These are phyloP conservation scores for Aulostomus chinensis DNA, from an alignment of 2,797 vertebrate genomes.

Conservation along the genomic window DNA sequence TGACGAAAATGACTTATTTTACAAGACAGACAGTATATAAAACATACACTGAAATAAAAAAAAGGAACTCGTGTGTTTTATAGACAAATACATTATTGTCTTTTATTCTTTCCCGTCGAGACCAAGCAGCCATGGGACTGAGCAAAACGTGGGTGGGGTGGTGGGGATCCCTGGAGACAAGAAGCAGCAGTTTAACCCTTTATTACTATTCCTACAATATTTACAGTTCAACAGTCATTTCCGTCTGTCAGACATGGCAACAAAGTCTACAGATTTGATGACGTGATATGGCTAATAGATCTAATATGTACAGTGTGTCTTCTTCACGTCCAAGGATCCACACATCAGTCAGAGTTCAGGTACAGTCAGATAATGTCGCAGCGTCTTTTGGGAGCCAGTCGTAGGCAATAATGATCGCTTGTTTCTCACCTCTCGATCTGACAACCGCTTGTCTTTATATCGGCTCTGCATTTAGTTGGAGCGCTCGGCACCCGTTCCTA, in stretches of 20 bases:
- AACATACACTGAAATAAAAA: constrained; percentile 78
- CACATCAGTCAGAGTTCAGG: too few species aligned
- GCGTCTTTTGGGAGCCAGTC: constrained; percentile 23
- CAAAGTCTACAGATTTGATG: constrained; percentile 74
- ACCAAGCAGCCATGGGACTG: constrained; percentile 71
- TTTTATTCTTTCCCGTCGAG: constrained; percentile 57
- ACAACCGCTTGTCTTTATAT: constrained; percentile 16
- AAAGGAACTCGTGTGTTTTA: constrained; percentile 53
- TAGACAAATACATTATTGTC: constrained; percentile 68
- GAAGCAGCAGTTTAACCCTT: constrained; percentile 64
- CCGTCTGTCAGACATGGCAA: constrained; percentile 79
- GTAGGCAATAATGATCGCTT: constrained; percentile 9
- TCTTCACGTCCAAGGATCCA: constrained; percentile 64
- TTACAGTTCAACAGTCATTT: constrained; percentile 79
- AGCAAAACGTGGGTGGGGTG: constrained; percentile 55
- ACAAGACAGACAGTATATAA: constrained; percentile 84
- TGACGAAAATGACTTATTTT: constrained; percentile 76
- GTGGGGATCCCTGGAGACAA: constrained; percentile 69
- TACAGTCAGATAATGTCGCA: too few species aligned
- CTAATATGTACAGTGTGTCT: constrained; percentile 72
- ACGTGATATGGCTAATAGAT: constrained; percentile 74
- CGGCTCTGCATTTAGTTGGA: constrained; percentile 57
- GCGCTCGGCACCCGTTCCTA: constrained; percentile 60
- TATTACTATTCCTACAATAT: constrained; percentile 71
- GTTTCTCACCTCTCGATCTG: background rate